Evolutionary conservation across 2,888 invertebrate species (phyloP).

Genomic region (Adela reaumurella): DNA sequence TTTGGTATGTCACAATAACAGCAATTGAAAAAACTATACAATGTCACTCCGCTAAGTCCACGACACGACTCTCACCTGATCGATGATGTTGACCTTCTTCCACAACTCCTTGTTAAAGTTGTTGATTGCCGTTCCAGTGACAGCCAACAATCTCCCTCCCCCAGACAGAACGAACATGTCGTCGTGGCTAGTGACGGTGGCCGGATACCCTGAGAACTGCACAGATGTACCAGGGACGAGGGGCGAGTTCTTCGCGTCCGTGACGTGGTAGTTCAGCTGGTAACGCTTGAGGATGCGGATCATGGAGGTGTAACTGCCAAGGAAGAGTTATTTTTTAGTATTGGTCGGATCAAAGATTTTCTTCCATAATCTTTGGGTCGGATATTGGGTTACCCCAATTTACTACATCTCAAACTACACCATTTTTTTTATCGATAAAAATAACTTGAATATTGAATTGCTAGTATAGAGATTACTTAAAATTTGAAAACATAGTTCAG

Average conservation of each 20-base stretch:
- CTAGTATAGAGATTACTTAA: no score
- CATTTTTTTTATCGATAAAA: no score
- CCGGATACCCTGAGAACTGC: constrained; percentile 82
- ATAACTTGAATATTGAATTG: no score
- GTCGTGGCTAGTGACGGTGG: constrained; percentile 75
- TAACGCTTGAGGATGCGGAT: constrained; percentile 80
- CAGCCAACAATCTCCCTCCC: constrained; percentile 54
- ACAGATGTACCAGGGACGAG: constrained; percentile 65
- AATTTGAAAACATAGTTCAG: no score
- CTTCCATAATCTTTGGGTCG: no score
- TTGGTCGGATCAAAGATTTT: no score
- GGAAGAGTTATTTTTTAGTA: no score
- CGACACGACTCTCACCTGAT: constrained; percentile 39
- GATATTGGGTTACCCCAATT: no score
- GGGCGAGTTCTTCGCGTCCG: constrained; percentile 38
- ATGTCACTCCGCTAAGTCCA: no score
- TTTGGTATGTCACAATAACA: no score
- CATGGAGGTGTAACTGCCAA: constrained; percentile 72
- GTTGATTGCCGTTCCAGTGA: constrained; percentile 75
- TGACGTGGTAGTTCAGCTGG: constrained; percentile 69
- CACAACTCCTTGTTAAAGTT: constrained; percentile 70
- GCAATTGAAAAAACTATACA: no score
- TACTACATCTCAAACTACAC: no score
- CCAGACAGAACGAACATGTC: constrained; percentile 73
- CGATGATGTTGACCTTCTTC: constrained; percentile 62